These are phyloP conservation scores for Parnassius orleans DNA, from an alignment of 2,888 invertebrate genomes.

Conservation along the genomic window DNA sequence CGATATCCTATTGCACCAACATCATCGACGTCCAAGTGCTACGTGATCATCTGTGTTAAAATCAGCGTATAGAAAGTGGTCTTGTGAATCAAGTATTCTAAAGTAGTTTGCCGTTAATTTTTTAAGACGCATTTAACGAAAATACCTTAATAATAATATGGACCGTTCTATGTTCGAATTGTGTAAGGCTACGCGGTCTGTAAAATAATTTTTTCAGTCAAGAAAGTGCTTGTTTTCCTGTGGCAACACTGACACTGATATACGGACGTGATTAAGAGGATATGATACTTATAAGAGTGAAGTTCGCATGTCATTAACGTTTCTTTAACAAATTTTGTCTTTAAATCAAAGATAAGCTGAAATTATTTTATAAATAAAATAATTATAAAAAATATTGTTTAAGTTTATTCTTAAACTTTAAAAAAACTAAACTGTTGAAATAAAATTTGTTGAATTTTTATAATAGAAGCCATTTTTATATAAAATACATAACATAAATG, in stretches of 20 bases:
- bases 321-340: too few species aligned
- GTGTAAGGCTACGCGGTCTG: background rate
- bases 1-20: background rate
- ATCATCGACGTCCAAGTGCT: constrained; percentile 5
- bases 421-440: too few species aligned
- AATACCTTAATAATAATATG: constrained; percentile 2
- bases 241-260: constrained; percentile 2
- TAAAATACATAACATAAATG: too few species aligned
- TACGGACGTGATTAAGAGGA: constrained; percentile 4
- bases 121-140: constrained; percentile 6
- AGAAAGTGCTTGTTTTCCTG: constrained; percentile 16
- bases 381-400: too few species aligned
- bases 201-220: constrained; percentile 9
- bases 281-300: too few species aligned
- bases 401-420: too few species aligned
- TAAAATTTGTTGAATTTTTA: too few species aligned
- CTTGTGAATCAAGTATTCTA: constrained; percentile 16
- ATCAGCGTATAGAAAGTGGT: constrained; percentile 22
- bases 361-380: too few species aligned
- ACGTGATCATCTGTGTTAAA: constrained; percentile 17
- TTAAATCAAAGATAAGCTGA: too few species aligned
- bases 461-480: too few species aligned
- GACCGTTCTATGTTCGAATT: background rate
- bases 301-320: too few species aligned
- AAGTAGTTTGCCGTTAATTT: constrained; percentile 13